phyloP scores from a whole-genome alignment of 2,888 invertebrate species.

The Autographa gamma region DNA sequence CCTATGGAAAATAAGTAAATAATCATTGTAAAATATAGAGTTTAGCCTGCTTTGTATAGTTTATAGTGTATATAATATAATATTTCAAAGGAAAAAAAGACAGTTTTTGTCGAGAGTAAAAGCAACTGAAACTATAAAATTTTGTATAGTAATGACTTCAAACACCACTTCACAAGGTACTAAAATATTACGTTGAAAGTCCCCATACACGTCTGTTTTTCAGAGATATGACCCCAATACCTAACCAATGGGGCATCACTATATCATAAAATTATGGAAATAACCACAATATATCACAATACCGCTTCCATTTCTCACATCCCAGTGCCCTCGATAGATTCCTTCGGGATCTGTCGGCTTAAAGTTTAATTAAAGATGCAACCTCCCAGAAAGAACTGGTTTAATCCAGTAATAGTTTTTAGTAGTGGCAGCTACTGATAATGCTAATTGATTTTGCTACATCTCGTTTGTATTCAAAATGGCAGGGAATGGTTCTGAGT shows the following conservation, averaged over 20 bases:
- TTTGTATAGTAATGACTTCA: neutral
- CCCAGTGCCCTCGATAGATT: constrained; percentile 69
- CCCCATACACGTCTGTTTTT: neutral
- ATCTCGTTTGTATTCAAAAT: constrained; percentile 5
- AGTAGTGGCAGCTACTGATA: constrained; percentile 60
- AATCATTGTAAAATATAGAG: no score
- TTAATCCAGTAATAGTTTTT: constrained; percentile 69
- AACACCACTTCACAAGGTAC: neutral
- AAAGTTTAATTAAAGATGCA: constrained; percentile 82
- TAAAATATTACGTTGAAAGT: neutral
- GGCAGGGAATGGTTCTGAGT: neutral
- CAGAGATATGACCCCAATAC: neutral
- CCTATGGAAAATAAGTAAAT: no score
- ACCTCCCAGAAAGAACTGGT: constrained; percentile 65
- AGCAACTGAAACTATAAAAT: no score
- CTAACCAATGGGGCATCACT: neutral
- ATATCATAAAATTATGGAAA: constrained; percentile 8
- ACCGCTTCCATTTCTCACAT: constrained; percentile 35
- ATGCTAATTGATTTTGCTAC: constrained; percentile 48
- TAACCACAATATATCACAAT: neutral
- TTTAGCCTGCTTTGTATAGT: no score
- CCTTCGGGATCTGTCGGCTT: constrained; percentile 72
- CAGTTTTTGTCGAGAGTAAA: no score
- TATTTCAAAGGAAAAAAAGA: no score
- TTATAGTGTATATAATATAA: no score